Base-by-base conservation (phyloP, 2,797 vertebrate genomes). In the Bovichtus diacanthus region DNA sequence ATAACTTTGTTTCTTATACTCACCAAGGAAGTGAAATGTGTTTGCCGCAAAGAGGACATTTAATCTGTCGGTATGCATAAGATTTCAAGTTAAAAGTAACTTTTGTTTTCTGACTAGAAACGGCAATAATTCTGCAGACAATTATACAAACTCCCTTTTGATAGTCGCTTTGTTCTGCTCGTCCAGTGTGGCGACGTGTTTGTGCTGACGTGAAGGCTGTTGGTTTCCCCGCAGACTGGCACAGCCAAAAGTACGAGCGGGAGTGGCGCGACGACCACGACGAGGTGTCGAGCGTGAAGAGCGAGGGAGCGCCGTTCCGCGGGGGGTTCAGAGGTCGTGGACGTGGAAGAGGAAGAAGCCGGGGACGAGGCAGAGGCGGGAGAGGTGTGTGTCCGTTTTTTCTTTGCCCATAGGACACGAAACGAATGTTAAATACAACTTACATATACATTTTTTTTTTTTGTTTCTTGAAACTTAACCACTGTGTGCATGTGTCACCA, bases 261-360 rank as follows among this genome's bases (percentile, higher is more conserved):
- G 96, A 96, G 90, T 98, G 97, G 96, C 95, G 95, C 3, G 98
- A 99, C 70, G 95, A 96, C 87, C 98, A 98, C 2, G 98, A 99
- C 1, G 98, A 99, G 90, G 97, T 98, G 34, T 99, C 97, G 59
- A 99, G 97, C 0, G 97, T 99, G 91, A 99, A 99, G 94, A 99
- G 98, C 3, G 98, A 99, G 88, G 98, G 98, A 19, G 95, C 97
- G 11, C 96, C 97, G 0, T 97, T 98, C 80, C 95, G 98, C 16
- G 97, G 96, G 18, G 96, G 96, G n/a, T 98, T 97, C 94, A 95
- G 98, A 79, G 98, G 97, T 36, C 93, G 98, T 0, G 97, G 97
- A 9, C 95, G 98, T 0, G 98, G 98, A 7, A 91, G 98, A 2
- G 98, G 97, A 66, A 83, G 98, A 62, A 97, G 98, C 8, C 93